phyloP scores from a whole-genome alignment of 2,113 vertebrate genomes.

The Apteryx owenii region DNA sequence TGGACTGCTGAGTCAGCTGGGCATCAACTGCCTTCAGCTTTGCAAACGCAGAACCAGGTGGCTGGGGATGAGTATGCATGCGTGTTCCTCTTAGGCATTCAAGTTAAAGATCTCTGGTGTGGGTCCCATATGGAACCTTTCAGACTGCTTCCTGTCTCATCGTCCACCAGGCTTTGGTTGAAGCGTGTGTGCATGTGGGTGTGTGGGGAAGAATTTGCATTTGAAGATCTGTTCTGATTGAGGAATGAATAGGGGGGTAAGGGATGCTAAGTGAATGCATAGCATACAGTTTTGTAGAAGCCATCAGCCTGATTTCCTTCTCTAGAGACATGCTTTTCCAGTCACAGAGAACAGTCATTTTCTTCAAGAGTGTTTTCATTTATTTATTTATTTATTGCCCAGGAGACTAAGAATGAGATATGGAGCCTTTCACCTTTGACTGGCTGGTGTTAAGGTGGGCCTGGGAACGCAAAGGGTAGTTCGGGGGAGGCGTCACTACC shows the following conservation, averaged over 20 bases:
- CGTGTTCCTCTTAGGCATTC: background rate
- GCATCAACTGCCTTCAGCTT: constrained; percentile 40
- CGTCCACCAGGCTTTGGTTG: background rate
- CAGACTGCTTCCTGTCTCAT: background rate
- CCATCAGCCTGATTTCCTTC: background rate
- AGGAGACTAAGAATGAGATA: background rate
- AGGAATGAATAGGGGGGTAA: background rate
- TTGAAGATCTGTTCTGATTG: background rate
- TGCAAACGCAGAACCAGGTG: constrained; percentile 29
- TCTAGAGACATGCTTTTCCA: background rate
- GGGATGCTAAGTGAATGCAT: background rate
- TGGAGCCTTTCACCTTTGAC: background rate
- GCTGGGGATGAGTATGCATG: constrained; percentile 53
- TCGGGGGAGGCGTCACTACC: background rate
- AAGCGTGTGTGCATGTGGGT: background rate
- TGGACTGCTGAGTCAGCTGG: background rate
- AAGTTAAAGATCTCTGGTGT: constrained; percentile 21
- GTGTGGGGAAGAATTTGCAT: background rate
- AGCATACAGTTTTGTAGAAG: background rate
- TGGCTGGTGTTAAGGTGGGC: background rate
- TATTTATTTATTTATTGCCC: background rate
- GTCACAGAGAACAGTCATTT: background rate
- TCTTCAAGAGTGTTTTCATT: background rate
- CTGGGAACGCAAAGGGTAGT: background rate
- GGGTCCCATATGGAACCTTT: background rate